Base-by-base conservation (phyloP, 1,140 invertebrate genomes). In the Cydia amplana region DNA sequence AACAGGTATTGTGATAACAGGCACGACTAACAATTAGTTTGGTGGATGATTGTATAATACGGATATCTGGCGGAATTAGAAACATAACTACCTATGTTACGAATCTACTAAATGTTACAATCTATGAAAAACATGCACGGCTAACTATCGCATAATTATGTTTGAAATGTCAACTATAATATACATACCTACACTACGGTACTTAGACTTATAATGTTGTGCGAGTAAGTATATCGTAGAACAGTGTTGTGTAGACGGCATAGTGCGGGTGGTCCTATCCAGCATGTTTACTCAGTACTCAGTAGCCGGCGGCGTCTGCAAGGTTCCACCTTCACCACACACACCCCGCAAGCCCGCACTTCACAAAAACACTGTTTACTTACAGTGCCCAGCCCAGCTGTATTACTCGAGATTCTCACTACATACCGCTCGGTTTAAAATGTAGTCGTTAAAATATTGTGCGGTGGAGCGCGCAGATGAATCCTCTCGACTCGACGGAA, bases 301-400 rank as follows among this genome's bases (percentile, higher is more conserved):
- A n/a, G 51, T 7, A 18, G 51, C 51, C 16, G 20, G 1, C 55
- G 7, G 55, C 20, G 55, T 23, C 55, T 60, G 55, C 55, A 9
- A 55, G 55, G 55, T 60, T n/a, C 43, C 43, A 46, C n/a, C 55
- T 60, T n/a, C 55, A 18, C 49, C 18, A n/a, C 49, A 16, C 46
- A 51, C 49, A 51, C 49, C 49, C 14, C 49, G 20, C 55, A 23
- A 51, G n/a, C 49, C 14, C 49, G 20, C 55, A 23, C 55, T 60
- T 60, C 20, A 60, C 55, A 60, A 60, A 49, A 60, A 60, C 55
- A 7, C 55, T 60, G 55, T 60, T 60, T 60, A 60, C 55, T 60
- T 60, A 60, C 55, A 60, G 9, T 23, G 20, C 20, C 55, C 20
- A 2, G 20, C 20, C 55, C 20, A 2, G 10, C 2, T 20, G 23